A percentile compares a stretch with the other conserved stretches of the same genome.
Conservation (phyloP, 2,797 vertebrate genomes). For the Phyllotis vaccarum region DNA sequence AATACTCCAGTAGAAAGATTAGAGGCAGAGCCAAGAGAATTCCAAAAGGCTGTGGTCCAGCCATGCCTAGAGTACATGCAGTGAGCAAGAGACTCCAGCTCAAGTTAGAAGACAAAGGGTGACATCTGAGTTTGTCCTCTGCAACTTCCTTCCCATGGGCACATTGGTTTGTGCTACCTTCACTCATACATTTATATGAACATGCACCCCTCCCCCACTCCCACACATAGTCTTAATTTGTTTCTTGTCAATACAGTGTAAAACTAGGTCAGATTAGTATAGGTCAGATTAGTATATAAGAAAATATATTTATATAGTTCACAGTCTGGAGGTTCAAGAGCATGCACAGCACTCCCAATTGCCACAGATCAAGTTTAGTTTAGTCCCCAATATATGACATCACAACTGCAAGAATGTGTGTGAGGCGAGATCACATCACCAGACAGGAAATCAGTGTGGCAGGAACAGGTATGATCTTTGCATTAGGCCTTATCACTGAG, state of each 20-base stretch:
- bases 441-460: not conserved
- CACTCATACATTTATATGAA: not conserved
- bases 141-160: not conserved
- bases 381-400: not conserved
- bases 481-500: not conserved
- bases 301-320: not conserved
- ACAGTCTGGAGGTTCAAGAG: not conserved
- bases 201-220: too few species aligned
- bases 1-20: not conserved
- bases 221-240: not conserved
- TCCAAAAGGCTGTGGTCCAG: not conserved
- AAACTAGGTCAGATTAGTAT: not conserved
- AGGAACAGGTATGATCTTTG: too few species aligned
- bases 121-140: not conserved
- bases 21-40: not conserved
- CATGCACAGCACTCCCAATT: not conserved
- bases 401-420: not conserved
- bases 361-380: not conserved
- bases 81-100: not conserved
- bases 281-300: not conserved
- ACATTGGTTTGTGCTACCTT: not conserved
- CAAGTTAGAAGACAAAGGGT: not conserved
- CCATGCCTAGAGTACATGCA: not conserved
- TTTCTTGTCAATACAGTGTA: not conserved
- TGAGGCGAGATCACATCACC: not conserved